phyloP scores from a whole-genome alignment of 2,797 vertebrate species.

The Pelochelys cantorii region DNA sequence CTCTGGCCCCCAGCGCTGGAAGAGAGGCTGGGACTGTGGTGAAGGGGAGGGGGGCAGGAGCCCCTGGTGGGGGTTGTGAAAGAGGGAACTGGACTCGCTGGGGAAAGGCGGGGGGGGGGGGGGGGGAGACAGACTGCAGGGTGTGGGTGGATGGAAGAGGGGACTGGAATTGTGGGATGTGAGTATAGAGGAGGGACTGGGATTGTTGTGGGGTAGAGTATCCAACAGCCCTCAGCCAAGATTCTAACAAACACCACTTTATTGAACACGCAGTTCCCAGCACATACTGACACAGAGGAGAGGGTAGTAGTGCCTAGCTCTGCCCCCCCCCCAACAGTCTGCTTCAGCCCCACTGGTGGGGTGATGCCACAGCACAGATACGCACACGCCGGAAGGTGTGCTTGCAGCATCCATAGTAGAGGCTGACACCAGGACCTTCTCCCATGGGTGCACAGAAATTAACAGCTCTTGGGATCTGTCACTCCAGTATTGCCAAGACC shows the following conservation, averaged over 20 bases:
- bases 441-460: background rate
- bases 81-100: no score
- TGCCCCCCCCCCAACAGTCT: background rate
- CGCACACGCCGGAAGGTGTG: background rate
- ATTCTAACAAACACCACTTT: background rate
- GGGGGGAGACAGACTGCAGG: no score
- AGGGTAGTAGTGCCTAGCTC: background rate
- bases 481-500: background rate
- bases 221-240: background rate
- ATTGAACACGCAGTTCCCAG: background rate
- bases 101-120: no score
- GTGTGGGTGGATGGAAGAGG: background rate
- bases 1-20: no score
- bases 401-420: background rate
- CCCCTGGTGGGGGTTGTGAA: no score
- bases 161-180: no score
- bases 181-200: background rate
- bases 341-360: background rate
- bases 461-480: background rate
- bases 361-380: no score
- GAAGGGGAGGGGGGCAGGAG: accelerated
- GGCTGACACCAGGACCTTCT: background rate
- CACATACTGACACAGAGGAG: background rate
- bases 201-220: background rate
- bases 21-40: accelerated